Percentiles rank a stretch among this genome's conserved stretches.
These are phyloP conservation scores for Agelastica alni DNA, from an alignment of 2,888 invertebrate species.

Conservation along the genomic window DNA sequence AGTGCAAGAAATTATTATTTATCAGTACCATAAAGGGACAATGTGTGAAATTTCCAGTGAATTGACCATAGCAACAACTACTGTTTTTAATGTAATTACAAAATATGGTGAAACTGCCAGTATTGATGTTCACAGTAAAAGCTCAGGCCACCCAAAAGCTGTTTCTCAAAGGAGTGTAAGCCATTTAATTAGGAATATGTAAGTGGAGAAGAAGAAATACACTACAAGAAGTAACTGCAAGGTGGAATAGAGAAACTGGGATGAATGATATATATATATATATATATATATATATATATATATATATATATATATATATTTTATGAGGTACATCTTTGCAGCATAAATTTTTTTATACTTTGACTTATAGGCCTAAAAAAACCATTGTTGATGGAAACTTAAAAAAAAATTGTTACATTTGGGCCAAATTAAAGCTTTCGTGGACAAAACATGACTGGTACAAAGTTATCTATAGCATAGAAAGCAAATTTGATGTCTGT, in stretches of 20 bases:
- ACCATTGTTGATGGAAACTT: not conserved
- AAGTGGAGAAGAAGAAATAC: not conserved
- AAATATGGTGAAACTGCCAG: not conserved
- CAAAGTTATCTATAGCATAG: too few species aligned
- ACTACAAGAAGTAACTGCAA: not conserved
- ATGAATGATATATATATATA: not conserved
- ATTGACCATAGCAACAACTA: not conserved
- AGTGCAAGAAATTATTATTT: not conserved
- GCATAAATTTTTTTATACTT: not conserved
- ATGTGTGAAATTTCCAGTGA: not conserved
- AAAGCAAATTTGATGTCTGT: not conserved
- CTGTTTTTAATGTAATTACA: not conserved
- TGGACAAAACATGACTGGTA: too few species aligned
- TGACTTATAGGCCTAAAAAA: not conserved
- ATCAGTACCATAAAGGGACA: not conserved
- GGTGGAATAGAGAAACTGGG: not conserved
- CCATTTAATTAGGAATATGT: not conserved
- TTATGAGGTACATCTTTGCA: not conserved
- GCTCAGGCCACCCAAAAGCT: not conserved
- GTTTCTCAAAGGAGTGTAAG: not conserved
- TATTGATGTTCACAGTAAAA: not conserved
- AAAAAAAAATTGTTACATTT: not conserved
- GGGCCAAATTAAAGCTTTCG: not conserved
- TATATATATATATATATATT: not conserved
- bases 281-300: not conserved